Percentiles rank a stretch among this genome's conserved stretches.
Conservation (phyloP, 2,888 invertebrate genomes). For the Lobophora halterata region DNA sequence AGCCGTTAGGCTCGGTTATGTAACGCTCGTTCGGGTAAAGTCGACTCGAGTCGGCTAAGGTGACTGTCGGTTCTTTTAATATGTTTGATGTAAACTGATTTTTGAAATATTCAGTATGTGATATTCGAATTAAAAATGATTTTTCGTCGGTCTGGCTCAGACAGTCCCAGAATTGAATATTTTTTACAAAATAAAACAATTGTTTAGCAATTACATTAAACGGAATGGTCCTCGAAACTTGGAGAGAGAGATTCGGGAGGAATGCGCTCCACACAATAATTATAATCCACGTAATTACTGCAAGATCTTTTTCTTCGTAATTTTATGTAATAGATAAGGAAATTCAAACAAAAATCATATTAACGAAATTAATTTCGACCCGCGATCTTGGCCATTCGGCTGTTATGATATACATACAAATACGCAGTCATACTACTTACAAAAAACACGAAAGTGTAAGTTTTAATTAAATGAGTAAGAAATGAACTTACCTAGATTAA, state of each 20-base stretch:
- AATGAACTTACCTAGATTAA: no score
- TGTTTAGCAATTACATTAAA: slow-evolving; percentile 2
- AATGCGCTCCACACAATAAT: slow-evolving; percentile 16
- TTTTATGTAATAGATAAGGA: slow-evolving; percentile 14
- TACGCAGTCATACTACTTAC: no score
- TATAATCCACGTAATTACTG: slow-evolving; percentile 14
- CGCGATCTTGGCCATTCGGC: no score
- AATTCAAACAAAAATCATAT: slow-evolving; percentile 6
- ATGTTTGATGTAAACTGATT: neutral
- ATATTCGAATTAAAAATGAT: neutral
- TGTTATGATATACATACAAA: no score
- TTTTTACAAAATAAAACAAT: slow-evolving; percentile 1
- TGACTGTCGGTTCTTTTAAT: no score
- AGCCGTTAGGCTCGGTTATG: no score
- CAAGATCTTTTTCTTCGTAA: slow-evolving; percentile 16
- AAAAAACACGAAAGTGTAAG: no score
- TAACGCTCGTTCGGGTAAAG: no score
- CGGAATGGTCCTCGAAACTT: neutral
- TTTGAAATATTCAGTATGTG: neutral
- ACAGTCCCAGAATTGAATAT: no score
- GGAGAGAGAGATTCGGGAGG: slow-evolving; percentile 1
- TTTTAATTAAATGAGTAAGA: no score
- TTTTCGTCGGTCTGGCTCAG: neutral
- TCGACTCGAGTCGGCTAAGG: no score
- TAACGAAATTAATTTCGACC: no score